Evolutionary conservation across 2,113 vertebrate species (phyloP), one percentile per base, ranked within the genome.

Genomic region (Podarcis cretensis): DNA sequence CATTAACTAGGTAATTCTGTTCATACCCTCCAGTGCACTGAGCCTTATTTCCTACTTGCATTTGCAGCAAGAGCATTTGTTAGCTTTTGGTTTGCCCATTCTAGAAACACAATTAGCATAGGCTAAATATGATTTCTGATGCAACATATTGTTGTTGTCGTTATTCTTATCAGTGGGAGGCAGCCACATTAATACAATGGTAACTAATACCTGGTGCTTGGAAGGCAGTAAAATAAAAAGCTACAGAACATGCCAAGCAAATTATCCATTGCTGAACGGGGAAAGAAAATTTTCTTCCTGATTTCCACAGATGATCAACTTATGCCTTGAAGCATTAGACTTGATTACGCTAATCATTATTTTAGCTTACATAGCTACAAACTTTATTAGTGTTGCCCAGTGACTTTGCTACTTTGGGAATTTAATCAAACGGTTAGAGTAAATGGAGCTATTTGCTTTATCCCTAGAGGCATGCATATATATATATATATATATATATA

Each of bases 361-460:
- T 92, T 95, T 92, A 91, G 86, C 92, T 91, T 92, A 82, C 83
- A 90, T 85, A 92, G 91, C 93, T 93, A 91, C 84, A 93, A 74
- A 93, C 87, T 93, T 79, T 87, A 83, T 68, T 48, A 87, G 84
- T 87, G 94, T 92, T 95, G 94, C 88, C 91, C 92, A 91, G 79
- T 91, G 84, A 94, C 92, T 94, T 75, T 82, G 90, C 78, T 82
- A 88, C 90, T n/a, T 68, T 84, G 95, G 96, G 96, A 95, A 94
- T 95, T 96, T 93, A 95, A 86, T 94, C 91, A 94, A 96, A 96
- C 6, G 0, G 92, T 94, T 92, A 93, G 91, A 95, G 93, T 94
- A 93, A 94, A 84, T 90, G 90, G 93, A 92, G 95, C 94, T 91
- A 94, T 95, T 95, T 95, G 92, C 91, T 94, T 94, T 71, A 89